Evolutionary conservation across 2,888 invertebrate genomes (phyloP), one percentile per base, ranked within the genome.

Genomic region (Andrena dorsata): DNA sequence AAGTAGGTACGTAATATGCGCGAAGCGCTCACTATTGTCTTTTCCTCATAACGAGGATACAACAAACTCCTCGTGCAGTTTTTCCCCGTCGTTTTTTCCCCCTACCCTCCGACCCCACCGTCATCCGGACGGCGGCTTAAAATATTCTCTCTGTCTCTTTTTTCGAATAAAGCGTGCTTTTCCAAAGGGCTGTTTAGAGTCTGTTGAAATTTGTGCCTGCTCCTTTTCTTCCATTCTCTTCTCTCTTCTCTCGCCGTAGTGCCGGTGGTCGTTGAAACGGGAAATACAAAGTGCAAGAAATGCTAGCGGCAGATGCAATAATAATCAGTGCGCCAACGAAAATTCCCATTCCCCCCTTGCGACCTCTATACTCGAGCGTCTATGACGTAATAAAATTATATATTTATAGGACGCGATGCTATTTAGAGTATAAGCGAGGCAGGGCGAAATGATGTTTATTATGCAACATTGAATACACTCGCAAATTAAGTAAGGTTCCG

Each of bases 311-410:
- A 70, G 53, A 77, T 81, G 70, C 65, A 81, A 81, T 83, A 83
- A 83, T 81, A 81, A 83, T 83, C 73, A 81, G 69, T 77, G 73
- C 73, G 65, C 81, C 81, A 73, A 81, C 81, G 81, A 83, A 83
- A 81, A 83, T 80, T 73, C 72, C 60, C 71, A 68, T 53, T 41
- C 41, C 68, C 76, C 76, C 82, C 23, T 65, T 68, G 65, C 69
- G 76, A 73, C 76, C 76, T 81, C 69, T 77, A 69, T 68, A 68
- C 76, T 28, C 61, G 80, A 71, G 71, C 65, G 69, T 73, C 73
- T 75, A 68, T 82, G 83, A 82, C 83, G 83, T 82, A 84, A 84
- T 84, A 79, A 84, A 84, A 84, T 82, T 84, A 84, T 84, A 82
- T 82, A 84, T 84, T 84, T 84, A 84, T 78, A 79, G 76, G 82